Conservation (phyloP, 2,113 vertebrate genomes). For the Daphoenositta chrysoptera region DNA sequence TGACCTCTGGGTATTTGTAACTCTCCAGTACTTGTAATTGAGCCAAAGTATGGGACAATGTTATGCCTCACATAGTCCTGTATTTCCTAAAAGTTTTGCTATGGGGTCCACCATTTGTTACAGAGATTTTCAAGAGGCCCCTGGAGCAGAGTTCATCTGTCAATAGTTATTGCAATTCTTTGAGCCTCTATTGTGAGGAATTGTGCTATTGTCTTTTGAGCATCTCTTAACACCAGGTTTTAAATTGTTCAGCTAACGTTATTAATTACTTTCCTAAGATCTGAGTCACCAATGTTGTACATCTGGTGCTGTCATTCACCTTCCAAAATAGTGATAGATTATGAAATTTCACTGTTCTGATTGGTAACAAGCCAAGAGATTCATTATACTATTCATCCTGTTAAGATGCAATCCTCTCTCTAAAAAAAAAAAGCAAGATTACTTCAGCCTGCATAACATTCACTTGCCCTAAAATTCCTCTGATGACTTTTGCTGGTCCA, state of each 20-base stretch:
- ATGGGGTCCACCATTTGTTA: neutral
- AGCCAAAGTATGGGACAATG: neutral
- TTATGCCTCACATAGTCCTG: neutral
- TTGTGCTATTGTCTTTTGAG: neutral
- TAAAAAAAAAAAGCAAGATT: neutral
- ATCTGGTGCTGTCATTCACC: neutral
- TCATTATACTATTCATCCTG: neutral
- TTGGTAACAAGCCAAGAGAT: neutral
- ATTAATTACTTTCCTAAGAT: constrained; percentile 4
- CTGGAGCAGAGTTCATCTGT: neutral
- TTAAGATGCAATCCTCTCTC: neutral
- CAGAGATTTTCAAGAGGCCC: neutral
- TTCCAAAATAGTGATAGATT: neutral
- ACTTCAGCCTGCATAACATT: neutral
- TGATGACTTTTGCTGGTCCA: neutral
- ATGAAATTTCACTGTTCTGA: neutral
- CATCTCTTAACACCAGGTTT: neutral
- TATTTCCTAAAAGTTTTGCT: neutral
- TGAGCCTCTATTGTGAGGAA: neutral
- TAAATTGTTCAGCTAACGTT: neutral
- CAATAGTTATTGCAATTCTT: neutral
- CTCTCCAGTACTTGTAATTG: neutral
- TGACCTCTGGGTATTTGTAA: neutral
- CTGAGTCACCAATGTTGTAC: neutral
- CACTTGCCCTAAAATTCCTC: neutral